phyloP scores from a whole-genome alignment of 2,797 vertebrate genomes.

The Anguilla megastoma region DNA sequence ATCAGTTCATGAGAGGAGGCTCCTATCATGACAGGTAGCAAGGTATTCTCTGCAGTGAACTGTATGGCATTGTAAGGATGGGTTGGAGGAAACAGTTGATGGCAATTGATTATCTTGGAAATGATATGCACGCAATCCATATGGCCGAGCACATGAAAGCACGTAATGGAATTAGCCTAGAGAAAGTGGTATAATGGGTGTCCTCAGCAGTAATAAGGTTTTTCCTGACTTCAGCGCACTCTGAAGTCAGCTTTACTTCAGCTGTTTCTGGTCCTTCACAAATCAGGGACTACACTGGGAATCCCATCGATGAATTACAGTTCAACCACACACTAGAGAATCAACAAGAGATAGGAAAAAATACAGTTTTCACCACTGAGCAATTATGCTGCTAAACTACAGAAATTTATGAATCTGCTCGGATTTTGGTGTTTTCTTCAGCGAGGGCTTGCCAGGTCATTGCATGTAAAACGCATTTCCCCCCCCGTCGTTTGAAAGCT shows the following conservation, averaged over 20 bases:
- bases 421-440: neutral
- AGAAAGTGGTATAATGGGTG: neutral
- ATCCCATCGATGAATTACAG: slow-evolving; percentile 8
- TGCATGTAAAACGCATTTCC: neutral
- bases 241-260: slow-evolving; percentile 21
- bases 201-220: slow-evolving; percentile 26
- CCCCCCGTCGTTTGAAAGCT: neutral
- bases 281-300: neutral
- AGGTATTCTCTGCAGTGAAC: neutral
- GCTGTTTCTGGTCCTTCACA: neutral
- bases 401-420: neutral
- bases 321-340: neutral
- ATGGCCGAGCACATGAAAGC: slow-evolving; percentile 4
- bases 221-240: slow-evolving; percentile 41
- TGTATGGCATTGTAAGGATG: neutral
- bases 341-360: neutral
- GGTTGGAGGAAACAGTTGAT: neutral
- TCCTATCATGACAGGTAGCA: neutral
- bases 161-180: slow-evolving; percentile 10
- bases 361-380: neutral
- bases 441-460: neutral
- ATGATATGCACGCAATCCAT: neutral
- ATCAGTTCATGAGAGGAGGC: neutral
- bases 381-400: neutral
- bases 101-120: neutral